Base-by-base conservation (phyloP, 2,113 vertebrate genomes). In the Urocitellus parryii region DNA sequence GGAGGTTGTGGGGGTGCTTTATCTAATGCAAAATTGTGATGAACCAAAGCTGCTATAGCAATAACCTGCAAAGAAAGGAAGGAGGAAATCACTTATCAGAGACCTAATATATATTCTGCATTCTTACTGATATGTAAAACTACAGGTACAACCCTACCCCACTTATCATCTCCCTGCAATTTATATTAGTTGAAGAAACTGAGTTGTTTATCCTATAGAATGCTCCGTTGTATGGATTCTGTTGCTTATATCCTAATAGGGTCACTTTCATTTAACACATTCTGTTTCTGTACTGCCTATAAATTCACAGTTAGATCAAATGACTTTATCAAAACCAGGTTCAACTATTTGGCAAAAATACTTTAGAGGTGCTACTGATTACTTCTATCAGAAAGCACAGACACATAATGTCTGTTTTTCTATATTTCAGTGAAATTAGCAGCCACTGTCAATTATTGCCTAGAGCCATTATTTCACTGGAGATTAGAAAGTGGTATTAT, bases 1-100 rank as follows among this genome's bases (percentile, higher is more conserved):
- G 99, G 99, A 95, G 99, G 99, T 0, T 98, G 98, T 90, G 99
- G 99, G 24, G 99, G 97, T 80, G 99, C 99, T 98, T 99, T 99
- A 96, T 99, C 99, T 98, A 99, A 97, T 61, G 98, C 98, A 98
- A 99, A 99, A 45, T 92, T 95, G 88, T 99, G 98, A 98, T 99
- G 99, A 72, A 99, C 95, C 58, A 99, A 98, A 51, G 99, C 99
- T 98, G 99, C 98, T 90, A 99, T 39, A 72, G 99, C 99, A 94
- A 99, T 99, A 82, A 99, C 97, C 99, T 99, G 97, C 18, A 96
- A 97, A 97, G 8, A 53, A 98, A 82, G 74, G 39, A 93, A 32
- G 42, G 58, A 16, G 24, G 6, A 77, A 78, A 78, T 73, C 56
- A 88, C 34, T 83, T 39, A 81, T 7, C 72, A 87, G 32, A 87